phyloP scores from a whole-genome alignment of 2,797 vertebrate species.

The Sarcophilus harrisii region DNA sequence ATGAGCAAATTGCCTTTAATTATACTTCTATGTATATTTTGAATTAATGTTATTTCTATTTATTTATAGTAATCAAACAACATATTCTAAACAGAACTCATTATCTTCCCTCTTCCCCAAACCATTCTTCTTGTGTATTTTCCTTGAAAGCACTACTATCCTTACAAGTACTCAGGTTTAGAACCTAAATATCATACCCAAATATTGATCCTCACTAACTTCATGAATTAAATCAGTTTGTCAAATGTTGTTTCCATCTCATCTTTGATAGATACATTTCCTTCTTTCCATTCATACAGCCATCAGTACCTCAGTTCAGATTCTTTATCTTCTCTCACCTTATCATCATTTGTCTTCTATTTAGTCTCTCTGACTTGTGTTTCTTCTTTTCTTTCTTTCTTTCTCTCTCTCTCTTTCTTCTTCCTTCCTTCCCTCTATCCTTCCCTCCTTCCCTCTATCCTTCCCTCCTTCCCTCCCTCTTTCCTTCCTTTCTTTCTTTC shows the following conservation, averaged over 20 bases:
- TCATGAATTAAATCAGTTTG: background rate
- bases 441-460: rapidly evolving
- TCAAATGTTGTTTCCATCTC: background rate
- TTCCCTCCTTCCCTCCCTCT: no score
- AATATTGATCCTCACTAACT: background rate
- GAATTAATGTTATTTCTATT: background rate
- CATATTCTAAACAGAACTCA: background rate
- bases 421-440: no score
- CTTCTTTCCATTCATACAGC: background rate
- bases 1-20: background rate
- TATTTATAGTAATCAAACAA: background rate
- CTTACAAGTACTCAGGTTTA: background rate
- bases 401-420: no score
- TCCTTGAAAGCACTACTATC: background rate
- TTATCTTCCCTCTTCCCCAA: background rate
- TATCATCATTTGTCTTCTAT: background rate
- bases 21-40: background rate
- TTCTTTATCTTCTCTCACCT: background rate
- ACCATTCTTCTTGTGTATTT: background rate
- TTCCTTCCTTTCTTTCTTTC: rapidly evolving
- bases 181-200: background rate
- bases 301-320: background rate
- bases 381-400: background rate
- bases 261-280: background rate
- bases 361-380: background rate